Conservation (phyloP, 1,140 invertebrate species). For the Calephelis nemesis region DNA sequence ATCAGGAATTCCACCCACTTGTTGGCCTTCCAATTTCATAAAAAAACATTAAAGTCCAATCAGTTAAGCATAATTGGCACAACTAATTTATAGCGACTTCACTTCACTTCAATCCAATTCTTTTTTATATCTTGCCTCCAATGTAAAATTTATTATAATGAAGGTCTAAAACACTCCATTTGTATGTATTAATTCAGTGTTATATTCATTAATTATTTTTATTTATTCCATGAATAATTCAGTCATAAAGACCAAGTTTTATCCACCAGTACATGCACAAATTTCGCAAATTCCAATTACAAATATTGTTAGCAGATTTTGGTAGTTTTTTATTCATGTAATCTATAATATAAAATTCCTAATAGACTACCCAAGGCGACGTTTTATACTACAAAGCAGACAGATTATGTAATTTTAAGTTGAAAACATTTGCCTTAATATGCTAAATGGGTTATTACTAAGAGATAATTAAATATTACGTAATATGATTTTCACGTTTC, state of each 20-base stretch:
- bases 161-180: background rate
- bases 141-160: constrained; percentile 12
- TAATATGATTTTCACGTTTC: no score
- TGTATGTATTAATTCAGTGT: background rate
- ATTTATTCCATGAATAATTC: background rate
- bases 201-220: background rate
- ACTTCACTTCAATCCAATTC: background rate
- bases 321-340: no score
- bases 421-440: no score
- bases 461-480: background rate
- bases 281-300: no score
- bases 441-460: no score
- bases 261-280: background rate
- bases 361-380: no score
- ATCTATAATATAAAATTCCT: no score
- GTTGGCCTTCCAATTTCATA: no score
- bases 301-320: no score
- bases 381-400: no score
- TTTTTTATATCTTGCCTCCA: background rate
- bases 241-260: background rate
- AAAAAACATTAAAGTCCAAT: background rate
- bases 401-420: no score
- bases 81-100: background rate
- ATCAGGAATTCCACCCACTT: no score
- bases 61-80: background rate